Percentiles rank a stretch among this genome's conserved stretches.
phyloP scores from a whole-genome alignment of 2,113 vertebrate genomes.

The Columba livia region DNA sequence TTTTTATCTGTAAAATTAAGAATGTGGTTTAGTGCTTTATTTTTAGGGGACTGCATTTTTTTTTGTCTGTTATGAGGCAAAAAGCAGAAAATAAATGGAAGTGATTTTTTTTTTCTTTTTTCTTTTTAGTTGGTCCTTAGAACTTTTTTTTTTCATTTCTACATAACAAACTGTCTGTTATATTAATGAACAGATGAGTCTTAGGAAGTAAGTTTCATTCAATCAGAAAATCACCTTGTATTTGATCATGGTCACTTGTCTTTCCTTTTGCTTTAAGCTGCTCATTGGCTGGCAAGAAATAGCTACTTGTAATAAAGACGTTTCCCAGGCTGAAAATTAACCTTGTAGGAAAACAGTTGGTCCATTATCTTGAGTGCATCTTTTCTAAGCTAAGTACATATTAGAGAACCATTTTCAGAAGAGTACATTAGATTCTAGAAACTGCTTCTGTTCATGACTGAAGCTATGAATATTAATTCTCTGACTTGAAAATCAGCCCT shows the following conservation, averaged over 20 bases:
- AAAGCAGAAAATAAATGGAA: background rate
- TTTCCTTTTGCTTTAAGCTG: background rate
- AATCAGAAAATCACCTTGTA: background rate
- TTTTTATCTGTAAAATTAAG: background rate
- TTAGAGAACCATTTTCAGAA: background rate
- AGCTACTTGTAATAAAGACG: background rate
- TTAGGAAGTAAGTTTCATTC: background rate
- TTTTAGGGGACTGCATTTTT: background rate
- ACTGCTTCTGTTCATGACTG: background rate
- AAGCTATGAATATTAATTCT: conserved; percentile 22
- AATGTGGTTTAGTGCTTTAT: background rate
- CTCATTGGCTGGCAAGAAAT: background rate
- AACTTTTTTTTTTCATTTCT: background rate
- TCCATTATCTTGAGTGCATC: background rate
- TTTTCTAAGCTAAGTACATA: background rate
- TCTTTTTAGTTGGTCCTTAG: background rate
- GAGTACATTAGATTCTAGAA: background rate
- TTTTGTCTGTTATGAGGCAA: background rate
- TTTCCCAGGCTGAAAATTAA: conserved; percentile 39
- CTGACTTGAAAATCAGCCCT: background rate
- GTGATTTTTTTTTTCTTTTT: background rate
- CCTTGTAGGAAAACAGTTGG: conserved; percentile 5
- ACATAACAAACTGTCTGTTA: background rate
- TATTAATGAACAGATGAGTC: background rate
- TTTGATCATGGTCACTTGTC: background rate